Percentiles rank a stretch among this genome's conserved stretches.
phyloP scores from a whole-genome alignment of 2,113 vertebrate genomes.

The Catharus fuscescens region DNA sequence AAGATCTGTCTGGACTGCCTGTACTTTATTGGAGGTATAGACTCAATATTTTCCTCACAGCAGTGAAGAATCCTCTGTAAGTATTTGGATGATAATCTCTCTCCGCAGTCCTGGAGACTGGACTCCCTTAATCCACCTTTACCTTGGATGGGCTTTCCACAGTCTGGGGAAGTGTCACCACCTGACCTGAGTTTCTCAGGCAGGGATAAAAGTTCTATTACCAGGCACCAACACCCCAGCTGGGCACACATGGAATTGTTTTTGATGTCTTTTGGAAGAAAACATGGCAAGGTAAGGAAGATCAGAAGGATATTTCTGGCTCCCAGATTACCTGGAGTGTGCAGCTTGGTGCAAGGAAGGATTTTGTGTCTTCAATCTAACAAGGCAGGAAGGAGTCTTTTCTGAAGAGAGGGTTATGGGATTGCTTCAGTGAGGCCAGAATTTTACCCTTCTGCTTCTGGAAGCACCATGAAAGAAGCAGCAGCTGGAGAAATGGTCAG shows the following conservation, averaged over 20 bases:
- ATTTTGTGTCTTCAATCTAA: not conserved
- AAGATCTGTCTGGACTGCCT: not conserved
- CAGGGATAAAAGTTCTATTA: not conserved
- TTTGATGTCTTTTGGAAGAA: not conserved
- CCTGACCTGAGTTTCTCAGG: not conserved
- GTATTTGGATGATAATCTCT: not conserved
- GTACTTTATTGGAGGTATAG: conserved; percentile 17
- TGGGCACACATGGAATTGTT: not conserved
- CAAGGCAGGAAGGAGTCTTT: not conserved
- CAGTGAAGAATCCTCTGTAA: not conserved
- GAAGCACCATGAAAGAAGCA: not conserved
- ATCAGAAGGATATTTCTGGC: not conserved
- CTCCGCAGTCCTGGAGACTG: not conserved
- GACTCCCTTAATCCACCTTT: not conserved
- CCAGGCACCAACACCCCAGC: not conserved
- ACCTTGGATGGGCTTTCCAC: not conserved
- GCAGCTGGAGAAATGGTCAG: not conserved
- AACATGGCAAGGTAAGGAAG: not conserved
- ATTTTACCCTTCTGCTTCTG: not conserved
- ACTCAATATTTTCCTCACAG: not conserved
- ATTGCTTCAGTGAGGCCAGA: not conserved
- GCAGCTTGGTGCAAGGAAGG: not conserved
- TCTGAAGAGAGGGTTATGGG: not conserved
- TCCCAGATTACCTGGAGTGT: not conserved
- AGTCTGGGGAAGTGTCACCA: not conserved